These are phyloP conservation scores for Alexandromys fortis DNA, from an alignment of 2,113 vertebrate species.

Conservation along the genomic window DNA sequence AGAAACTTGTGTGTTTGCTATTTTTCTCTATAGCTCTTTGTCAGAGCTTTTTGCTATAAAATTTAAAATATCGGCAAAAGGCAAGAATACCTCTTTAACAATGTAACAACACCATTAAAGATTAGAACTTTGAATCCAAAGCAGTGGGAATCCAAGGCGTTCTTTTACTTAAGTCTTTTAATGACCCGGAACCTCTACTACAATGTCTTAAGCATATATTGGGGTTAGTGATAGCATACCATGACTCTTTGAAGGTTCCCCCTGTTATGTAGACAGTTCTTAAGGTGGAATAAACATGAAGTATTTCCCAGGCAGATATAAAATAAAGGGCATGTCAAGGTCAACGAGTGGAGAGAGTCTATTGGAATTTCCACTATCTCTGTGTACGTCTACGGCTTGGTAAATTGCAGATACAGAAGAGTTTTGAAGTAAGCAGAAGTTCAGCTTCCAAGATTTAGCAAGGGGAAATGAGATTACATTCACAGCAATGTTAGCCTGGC, in stretches of 20 bases:
- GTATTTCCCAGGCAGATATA: neutral
- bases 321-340: neutral
- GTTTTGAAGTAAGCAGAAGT: slow-evolving; percentile 16
- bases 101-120: neutral
- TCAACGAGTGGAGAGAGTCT: neutral
- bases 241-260: neutral
- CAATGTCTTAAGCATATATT: neutral
- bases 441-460: neutral
- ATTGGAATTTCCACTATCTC: neutral
- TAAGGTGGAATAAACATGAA: neutral
- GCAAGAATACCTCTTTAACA: neutral
- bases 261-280: neutral
- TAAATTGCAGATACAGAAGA: neutral
- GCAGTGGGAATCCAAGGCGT: neutral
- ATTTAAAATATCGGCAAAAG: neutral
- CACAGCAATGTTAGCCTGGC: neutral
- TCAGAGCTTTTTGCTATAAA: neutral
- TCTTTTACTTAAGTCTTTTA: slow-evolving; percentile 29
- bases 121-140: neutral
- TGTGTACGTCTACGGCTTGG: neutral
- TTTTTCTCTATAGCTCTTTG: neutral
- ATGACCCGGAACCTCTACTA: neutral
- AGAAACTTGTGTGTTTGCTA: neutral
- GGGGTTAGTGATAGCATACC: neutral
- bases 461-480: slow-evolving; percentile 32